phyloP scores from a whole-genome alignment of 1,140 invertebrate genomes.

The Dolichoris vasculosae region DNA sequence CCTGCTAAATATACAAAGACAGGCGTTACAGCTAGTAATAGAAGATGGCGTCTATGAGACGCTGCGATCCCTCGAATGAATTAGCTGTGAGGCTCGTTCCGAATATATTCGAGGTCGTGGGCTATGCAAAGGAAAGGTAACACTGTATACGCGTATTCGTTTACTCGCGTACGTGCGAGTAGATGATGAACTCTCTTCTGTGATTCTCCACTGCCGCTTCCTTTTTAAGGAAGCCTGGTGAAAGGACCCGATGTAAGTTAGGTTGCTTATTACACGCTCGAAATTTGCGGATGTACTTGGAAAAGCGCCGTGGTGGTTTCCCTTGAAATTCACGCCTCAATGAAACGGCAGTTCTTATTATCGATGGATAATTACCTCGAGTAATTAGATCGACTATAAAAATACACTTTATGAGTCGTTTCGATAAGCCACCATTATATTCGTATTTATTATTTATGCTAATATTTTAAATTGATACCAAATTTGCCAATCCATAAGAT shows the following conservation, averaged over 20 bases:
- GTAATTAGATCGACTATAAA: no score
- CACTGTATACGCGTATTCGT: no score
- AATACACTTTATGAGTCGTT: no score
- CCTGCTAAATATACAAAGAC: slow-evolving; percentile 44
- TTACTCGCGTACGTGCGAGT: not conserved
- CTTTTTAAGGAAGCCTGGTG: not conserved
- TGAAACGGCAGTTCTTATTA: not conserved
- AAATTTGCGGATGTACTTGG: not conserved
- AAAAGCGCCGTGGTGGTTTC: not conserved
- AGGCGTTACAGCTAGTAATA: not conserved
- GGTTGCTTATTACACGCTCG: not conserved
- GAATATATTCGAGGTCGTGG: no score
- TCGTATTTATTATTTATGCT: no score
- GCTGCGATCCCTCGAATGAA: not conserved
- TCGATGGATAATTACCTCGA: no score
- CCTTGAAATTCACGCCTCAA: not conserved
- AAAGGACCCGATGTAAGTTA: not conserved
- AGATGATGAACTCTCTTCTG: not conserved
- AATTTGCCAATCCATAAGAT: no score
- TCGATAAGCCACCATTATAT: no score
- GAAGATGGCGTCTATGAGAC: not conserved
- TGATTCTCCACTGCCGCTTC: not conserved
- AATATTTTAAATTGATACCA: no score
- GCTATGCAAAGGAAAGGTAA: no score
- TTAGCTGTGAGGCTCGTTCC: no score